Evolutionary conservation across 64 coral and sea anemone genomes (phyloP), one percentile per base, ranked within the genome.

Genomic region (Montipora cactus): DNA sequence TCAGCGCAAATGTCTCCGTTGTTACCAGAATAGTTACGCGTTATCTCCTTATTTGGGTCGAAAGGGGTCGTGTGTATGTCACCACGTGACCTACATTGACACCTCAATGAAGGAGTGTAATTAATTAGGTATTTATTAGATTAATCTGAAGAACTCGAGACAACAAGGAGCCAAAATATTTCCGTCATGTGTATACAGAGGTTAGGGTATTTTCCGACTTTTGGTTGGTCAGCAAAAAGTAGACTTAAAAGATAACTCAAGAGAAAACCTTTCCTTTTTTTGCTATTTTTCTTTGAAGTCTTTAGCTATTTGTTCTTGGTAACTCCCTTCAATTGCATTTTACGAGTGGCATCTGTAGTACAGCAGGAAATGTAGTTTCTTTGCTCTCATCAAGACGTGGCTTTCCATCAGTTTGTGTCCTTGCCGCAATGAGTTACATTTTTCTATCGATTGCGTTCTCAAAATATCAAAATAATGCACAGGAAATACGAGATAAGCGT

Each of bases 101-200:
- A 86, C 66, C 44, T 86, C 66, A 46, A n/a, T 71, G 14, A 71
- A 72, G 67, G 66, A 71, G 82, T 72, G 66, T 71, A 86, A 86
- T 86, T 86, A 86, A 86, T 86, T 72, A 86, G 3, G 82, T 86
- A 86, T 71, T 86, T 86, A 86, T 86, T 86, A 70, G 62, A 86
- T 86, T 71, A 86, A 50, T 21, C 18, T 86, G 5, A 22, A 50
- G 62, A 71, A 68, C 82, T 86, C 14, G 82, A 86, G 82, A 86
- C 82, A 86, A 86, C 62, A 86, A 51, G 82, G 82, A 86, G 82
- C 82, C 82, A 71, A 71, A 86, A 72, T 49, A 37, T 22, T 64
- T 71, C 61, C 45, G 18, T 71, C 64, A 71, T 45, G 21, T 47
- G 18, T 69, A 48, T 19, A 19, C 18, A 86, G 10, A 47, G 47